These are phyloP conservation scores for Austrolebias charrua DNA, from an alignment of 2,797 vertebrate species.

Conservation along the genomic window DNA sequence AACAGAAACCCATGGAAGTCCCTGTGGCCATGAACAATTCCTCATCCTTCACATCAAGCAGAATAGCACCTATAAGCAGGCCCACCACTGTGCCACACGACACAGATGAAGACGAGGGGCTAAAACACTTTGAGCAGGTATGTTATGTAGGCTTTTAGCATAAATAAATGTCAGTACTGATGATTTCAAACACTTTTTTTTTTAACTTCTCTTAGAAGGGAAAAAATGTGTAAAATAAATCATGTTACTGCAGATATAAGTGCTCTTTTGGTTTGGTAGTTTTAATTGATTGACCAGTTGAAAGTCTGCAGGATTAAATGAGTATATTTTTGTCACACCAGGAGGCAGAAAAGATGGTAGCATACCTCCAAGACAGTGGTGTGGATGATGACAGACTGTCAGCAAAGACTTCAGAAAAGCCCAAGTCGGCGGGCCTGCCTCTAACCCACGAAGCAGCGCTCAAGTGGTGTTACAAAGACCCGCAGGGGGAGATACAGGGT, in stretches of 20 bases:
- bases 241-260: neutral
- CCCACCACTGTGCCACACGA: slow-evolving; percentile 80
- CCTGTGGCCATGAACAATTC: slow-evolving; percentile 77
- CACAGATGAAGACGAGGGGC: slow-evolving; percentile 94
- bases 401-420: slow-evolving; percentile 85
- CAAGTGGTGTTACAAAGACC: slow-evolving; percentile 99
- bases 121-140: slow-evolving; percentile 98
- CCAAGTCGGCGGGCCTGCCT: slow-evolving; percentile 86
- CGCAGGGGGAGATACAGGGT: slow-evolving; percentile 99
- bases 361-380: slow-evolving; percentile 94
- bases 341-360: slow-evolving; percentile 99
- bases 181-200: no score
- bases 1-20: slow-evolving; percentile 72
- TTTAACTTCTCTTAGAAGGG: no score
- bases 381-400: slow-evolving; percentile 90
- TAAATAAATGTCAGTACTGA: neutral
- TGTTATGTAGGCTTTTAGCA: slow-evolving; percentile 1
- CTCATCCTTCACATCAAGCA: slow-evolving; percentile 75
- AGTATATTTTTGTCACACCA: slow-evolving; percentile 51
- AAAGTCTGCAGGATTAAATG: neutral
- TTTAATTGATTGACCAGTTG: neutral
- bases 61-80: slow-evolving; percentile 77
- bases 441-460: slow-evolving; percentile 92
- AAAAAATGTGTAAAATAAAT: neutral
- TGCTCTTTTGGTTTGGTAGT: no score